Evolutionary conservation across 2,888 invertebrate genomes (phyloP).

Genomic region (Epicampocera succincta): DNA sequence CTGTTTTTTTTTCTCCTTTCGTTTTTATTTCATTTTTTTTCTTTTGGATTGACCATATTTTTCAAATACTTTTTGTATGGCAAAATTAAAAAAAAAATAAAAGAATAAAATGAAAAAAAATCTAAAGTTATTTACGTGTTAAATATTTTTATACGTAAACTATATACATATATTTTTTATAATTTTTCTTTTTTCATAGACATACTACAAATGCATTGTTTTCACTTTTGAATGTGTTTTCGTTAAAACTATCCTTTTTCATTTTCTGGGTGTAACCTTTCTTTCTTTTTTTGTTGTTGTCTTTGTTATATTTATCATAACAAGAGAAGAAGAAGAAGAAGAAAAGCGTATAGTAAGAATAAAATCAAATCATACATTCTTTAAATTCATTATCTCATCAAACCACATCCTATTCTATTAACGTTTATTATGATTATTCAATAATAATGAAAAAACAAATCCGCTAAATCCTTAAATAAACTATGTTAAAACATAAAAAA

Average conservation of each 20-base stretch:
- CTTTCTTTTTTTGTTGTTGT: conserved; percentile 61
- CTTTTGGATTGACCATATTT: conserved; percentile 37
- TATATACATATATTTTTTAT: conserved; percentile 26
- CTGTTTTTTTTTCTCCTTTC: conserved; percentile 58
- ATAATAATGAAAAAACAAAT: conserved; percentile 65
- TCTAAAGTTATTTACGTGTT: conserved; percentile 54
- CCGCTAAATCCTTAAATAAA: conserved; percentile 70
- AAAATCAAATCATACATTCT: conserved; percentile 56
- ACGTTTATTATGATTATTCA: conserved; percentile 69
- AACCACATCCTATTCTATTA: conserved; percentile 68
- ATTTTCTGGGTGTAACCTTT: conserved; percentile 45
- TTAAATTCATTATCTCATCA: conserved; percentile 63
- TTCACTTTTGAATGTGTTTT: conserved; percentile 41
- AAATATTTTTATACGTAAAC: conserved; percentile 61
- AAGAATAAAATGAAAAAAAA: conserved; percentile 20
- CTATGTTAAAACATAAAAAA: conserved; percentile 67
- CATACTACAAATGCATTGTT: conserved; percentile 50
- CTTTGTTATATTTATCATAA: conserved; percentile 64
- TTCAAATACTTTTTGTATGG: conserved; percentile 47
- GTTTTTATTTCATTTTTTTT: conserved; percentile 31
- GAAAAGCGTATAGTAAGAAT: conserved; percentile 7
- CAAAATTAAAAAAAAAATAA: conserved; percentile 41
- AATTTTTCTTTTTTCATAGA: conserved; percentile 25
- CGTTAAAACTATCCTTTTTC: conserved; percentile 42
- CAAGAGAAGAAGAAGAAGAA: conserved; percentile 44